phyloP scores from a whole-genome alignment of 2,797 vertebrate species.

The Trachops cirrhosus region DNA sequence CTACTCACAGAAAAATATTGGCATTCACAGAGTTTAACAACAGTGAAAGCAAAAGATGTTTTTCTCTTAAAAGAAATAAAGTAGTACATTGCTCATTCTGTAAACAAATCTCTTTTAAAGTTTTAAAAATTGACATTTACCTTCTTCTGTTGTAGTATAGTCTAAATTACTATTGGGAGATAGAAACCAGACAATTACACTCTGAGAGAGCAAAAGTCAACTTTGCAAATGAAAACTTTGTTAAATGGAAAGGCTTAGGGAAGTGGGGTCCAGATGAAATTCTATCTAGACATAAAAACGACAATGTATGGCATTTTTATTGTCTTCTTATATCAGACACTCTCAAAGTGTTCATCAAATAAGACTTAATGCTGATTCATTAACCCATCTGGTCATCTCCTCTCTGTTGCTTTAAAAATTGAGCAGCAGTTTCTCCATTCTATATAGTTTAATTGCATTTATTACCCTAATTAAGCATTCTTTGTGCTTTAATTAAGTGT shows the following conservation, averaged over 20 bases:
- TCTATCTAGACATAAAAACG: not conserved
- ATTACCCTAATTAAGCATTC: constrained; percentile 64
- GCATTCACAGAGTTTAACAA: not conserved
- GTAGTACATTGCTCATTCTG: not conserved
- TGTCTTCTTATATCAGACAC: constrained; percentile 31
- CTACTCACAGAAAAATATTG: not conserved
- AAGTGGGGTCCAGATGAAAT: not conserved
- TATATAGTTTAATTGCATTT: constrained; percentile 60
- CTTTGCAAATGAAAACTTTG: not conserved
- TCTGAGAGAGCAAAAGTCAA: not conserved
- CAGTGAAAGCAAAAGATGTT: not conserved
- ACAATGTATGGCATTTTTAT: not conserved
- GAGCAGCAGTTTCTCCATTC: constrained; percentile 54
- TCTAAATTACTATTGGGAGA: not conserved
- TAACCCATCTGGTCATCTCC: constrained; percentile 62
- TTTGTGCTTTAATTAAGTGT: constrained; percentile 66
- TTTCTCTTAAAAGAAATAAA: not conserved
- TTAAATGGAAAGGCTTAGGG: not conserved
- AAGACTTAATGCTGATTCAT: constrained; percentile 62
- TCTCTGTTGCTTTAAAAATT: constrained; percentile 56
- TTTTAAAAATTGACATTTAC: not conserved
- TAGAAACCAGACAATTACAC: not conserved
- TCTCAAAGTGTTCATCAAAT: constrained; percentile 49
- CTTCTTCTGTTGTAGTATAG: not conserved
- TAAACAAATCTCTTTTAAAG: not conserved